A percentile compares a stretch with the other conserved stretches of the same genome.
Evolutionary conservation across 2,113 vertebrate species (phyloP).

Genomic region (Geococcyx californianus): DNA sequence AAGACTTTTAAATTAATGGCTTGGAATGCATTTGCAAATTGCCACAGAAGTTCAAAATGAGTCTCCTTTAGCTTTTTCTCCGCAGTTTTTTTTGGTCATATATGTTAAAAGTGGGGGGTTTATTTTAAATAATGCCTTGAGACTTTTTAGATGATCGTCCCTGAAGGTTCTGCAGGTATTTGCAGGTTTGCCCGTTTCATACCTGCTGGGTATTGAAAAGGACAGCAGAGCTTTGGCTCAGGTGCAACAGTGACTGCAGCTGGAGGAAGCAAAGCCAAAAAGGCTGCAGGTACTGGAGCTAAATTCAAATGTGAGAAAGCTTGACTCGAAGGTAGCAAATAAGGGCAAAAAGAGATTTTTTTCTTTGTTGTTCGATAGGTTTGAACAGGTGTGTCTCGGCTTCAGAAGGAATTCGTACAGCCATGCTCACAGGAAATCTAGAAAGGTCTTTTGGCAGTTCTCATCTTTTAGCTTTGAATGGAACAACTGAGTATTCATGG

Average conservation of each 20-base stretch:
- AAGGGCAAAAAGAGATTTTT: neutral
- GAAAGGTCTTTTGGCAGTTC: neutral
- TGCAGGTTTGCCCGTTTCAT: neutral
- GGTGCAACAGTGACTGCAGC: neutral
- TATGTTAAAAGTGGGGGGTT: neutral
- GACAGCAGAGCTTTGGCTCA: neutral
- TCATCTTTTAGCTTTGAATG: neutral
- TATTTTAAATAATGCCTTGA: neutral
- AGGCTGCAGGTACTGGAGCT: neutral
- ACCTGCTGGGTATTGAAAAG: neutral
- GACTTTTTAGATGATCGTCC: neutral
- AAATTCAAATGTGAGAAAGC: neutral
- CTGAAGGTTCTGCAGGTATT: neutral
- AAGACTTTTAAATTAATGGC: neutral
- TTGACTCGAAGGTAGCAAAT: neutral
- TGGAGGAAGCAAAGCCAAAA: neutral
- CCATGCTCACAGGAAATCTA: accelerated
- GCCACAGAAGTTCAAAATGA: accelerated
- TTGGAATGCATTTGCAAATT: neutral
- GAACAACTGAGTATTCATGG: neutral
- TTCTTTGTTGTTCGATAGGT: neutral
- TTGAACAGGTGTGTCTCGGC: neutral
- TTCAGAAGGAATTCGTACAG: neutral
- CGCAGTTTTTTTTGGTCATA: neutral
- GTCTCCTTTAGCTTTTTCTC: neutral